phyloP scores from a whole-genome alignment of 1,140 invertebrate genomes.

The Bombus impatiens region DNA sequence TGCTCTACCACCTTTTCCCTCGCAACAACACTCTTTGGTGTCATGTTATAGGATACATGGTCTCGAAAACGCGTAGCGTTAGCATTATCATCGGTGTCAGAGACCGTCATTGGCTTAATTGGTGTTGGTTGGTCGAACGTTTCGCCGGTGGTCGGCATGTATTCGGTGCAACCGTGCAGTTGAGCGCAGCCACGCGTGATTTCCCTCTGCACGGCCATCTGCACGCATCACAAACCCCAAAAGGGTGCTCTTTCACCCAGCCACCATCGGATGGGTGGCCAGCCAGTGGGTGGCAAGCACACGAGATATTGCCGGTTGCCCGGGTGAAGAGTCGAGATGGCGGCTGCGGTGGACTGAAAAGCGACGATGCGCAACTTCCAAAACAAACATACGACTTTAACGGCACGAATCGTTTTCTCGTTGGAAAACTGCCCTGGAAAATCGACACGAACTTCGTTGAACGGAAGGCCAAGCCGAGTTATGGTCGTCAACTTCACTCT shows the following conservation, averaged over 20 bases:
- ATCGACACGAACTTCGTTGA: slow-evolving; percentile 46
- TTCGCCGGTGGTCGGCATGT: slow-evolving; percentile 72
- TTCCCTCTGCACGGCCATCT: slow-evolving; percentile 78
- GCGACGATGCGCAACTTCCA: slow-evolving; percentile 64
- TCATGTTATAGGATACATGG: slow-evolving; percentile 45
- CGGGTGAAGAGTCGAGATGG: slow-evolving; percentile 57
- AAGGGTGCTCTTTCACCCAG: slow-evolving; percentile 78
- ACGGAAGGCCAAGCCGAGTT: slow-evolving; percentile 49
- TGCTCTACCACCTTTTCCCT: not conserved
- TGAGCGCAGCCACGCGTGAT: slow-evolving; percentile 78
- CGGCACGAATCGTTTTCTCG: slow-evolving; percentile 64
- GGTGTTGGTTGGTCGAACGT: slow-evolving; percentile 75
- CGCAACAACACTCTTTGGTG: not conserved
- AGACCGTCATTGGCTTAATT: slow-evolving; percentile 77
- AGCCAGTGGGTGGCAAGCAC: slow-evolving; percentile 44
- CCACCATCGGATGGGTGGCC: slow-evolving; percentile 37
- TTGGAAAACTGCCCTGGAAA: slow-evolving; percentile 64
- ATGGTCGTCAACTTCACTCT: slow-evolving; percentile 33
- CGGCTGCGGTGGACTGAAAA: slow-evolving; percentile 27
- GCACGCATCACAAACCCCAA: slow-evolving; percentile 80
- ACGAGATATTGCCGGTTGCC: slow-evolving; percentile 55
- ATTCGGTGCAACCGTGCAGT: slow-evolving; percentile 75
- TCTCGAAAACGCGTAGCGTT: slow-evolving; percentile 66
- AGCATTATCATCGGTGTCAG: slow-evolving; percentile 76
- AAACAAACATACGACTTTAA: slow-evolving; percentile 69